A percentile compares a stretch with the other conserved stretches of the same genome.
Evolutionary conservation across 2,888 invertebrate genomes (phyloP).

Genomic region (Trachelus troglodyta): DNA sequence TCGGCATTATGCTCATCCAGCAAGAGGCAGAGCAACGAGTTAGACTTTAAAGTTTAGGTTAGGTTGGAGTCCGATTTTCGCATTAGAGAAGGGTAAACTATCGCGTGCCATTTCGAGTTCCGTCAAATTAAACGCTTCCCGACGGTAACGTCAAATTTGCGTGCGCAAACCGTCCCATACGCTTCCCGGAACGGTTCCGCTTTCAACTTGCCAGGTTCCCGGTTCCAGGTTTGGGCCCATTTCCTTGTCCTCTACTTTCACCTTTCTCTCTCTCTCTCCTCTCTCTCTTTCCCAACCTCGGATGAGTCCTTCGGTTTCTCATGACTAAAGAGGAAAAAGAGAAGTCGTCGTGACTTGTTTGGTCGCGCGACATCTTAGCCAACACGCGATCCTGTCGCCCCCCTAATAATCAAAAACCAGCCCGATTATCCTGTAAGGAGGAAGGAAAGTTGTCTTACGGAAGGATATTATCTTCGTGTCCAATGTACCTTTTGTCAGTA

Average conservation of each 20-base stretch:
- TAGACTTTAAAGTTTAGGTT: neutral
- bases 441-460: neutral
- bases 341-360: conserved; percentile 32
- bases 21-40: neutral
- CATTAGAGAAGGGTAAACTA: conserved; percentile 18
- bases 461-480: neutral
- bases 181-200: neutral
- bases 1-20: neutral
- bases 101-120: conserved; percentile 57
- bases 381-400: conserved; percentile 41
- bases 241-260: conserved; percentile 12
- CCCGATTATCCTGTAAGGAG: neutral
- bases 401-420: conserved; percentile 28
- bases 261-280: conserved; percentile 1
- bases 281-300: neutral
- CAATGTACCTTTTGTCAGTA: neutral
- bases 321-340: conserved; percentile 23
- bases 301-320: conserved; percentile 37
- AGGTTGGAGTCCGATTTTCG: neutral
- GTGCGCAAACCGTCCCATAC: conserved; percentile 39
- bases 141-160: conserved; percentile 62
- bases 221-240: neutral
- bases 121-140: conserved; percentile 59
- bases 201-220: neutral
- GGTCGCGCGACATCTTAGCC: conserved; percentile 27